phyloP scores from a whole-genome alignment of 1,140 invertebrate species.

The Pygmarrhopalites habei region DNA sequence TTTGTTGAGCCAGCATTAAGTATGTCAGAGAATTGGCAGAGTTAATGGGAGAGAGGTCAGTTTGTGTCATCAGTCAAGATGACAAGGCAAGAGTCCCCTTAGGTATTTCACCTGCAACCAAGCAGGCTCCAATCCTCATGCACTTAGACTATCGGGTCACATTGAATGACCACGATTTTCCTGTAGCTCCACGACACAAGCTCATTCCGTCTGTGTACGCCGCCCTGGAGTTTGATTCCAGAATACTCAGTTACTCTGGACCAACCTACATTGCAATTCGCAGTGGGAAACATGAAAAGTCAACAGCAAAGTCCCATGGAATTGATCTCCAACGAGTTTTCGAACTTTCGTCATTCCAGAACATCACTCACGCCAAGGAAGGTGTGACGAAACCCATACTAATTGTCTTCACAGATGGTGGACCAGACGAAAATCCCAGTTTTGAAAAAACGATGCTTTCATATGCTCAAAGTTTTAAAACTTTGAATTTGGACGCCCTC shows the following conservation, averaged over 20 bases:
- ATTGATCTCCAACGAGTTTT: constrained; percentile 42
- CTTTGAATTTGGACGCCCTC: constrained; percentile 44
- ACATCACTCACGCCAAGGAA: constrained; percentile 39
- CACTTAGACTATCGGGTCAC: constrained; percentile 44
- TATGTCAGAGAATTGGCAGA: constrained; percentile 33
- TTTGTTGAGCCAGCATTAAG: too few relatives aligned
- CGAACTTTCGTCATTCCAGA: constrained; percentile 35
- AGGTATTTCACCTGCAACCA: constrained; percentile 41
- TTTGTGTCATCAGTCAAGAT: constrained; percentile 42
- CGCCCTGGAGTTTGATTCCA: constrained; percentile 36
- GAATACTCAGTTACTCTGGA: constrained; percentile 42
- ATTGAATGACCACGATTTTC: constrained; percentile 47
- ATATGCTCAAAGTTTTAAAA: constrained; percentile 21
- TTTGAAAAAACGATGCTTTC: constrained; percentile 20
- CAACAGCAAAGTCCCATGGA: constrained; percentile 42
- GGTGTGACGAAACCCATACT: constrained; percentile 43
- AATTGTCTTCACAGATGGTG: constrained; percentile 43
- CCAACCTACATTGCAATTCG: constrained; percentile 45
- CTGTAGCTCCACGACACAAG: constrained; percentile 43
- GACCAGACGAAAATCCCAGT: constrained; percentile 46
- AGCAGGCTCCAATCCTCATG: constrained; percentile 44
- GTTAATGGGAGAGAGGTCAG: constrained; percentile 35
- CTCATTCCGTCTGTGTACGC: constrained; percentile 40
- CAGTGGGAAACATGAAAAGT: constrained; percentile 41
- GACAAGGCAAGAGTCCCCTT: constrained; percentile 42